Evolutionary conservation across 2,888 invertebrate genomes (phyloP), one percentile per base, ranked within the genome.

Genomic region (Campopleginae sp.): DNA sequence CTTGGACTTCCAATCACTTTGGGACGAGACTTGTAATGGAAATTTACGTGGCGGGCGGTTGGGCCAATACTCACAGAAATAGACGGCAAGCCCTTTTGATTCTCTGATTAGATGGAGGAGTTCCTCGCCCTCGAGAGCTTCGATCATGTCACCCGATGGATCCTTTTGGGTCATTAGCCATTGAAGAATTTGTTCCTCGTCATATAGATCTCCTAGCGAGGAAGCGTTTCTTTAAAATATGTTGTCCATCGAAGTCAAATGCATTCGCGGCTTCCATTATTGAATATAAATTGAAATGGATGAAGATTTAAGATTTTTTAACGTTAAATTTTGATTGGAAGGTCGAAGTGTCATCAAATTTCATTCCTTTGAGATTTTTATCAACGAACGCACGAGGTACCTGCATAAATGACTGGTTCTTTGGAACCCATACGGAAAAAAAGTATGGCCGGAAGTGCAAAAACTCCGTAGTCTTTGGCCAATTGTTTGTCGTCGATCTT

Each of bases 111-210:
- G 93, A 84, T 96, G 95, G 63, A 96, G 94, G 75, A 98, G 94
- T 80, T 96, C 96, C 91, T 96, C 97, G 61, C 98, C 98, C 93
- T 97, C 97, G 23, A 97, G 94, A 88, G 97, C 98, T 94, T 98
- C 98, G 88, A 98, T 98, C 74, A 98, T 96, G 92, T 98, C 98
- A 63, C 98, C 98, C 68, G 97, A 96, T 75, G 98, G 98, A 94
- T 98, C 98, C 93, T 98, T 98, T 94, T 98, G 98, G 54, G 97
- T 97, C 90, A 98, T 93, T 82, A 98, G 94, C 98, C 98, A 98
- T 93, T 96, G 97, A n/a, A 98, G 94, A 88, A 98, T 96, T 92
- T 97, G 97, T 89, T 97, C 96, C 94, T 98, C 98, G 91, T 98
- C 97, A 92, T 97, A 98, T 61, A 98, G 94, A 93, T 98, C 98